Evolutionary conservation across 2,888 invertebrate species (phyloP).

Genomic region (Argynnis bischoffii): DNA sequence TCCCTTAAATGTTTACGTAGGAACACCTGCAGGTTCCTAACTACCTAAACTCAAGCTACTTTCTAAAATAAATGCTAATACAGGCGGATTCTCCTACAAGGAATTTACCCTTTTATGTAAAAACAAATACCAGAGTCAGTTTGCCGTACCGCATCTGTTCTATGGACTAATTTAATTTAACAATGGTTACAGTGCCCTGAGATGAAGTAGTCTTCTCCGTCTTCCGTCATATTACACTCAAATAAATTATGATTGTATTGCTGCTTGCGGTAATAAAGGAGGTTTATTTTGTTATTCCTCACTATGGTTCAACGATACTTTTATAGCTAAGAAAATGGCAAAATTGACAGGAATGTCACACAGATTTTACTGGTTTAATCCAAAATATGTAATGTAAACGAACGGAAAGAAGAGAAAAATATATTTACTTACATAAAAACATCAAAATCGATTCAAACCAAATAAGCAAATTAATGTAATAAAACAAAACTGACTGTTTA

Average conservation of each 20-base stretch:
- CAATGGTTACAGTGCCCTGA: conserved; percentile 35
- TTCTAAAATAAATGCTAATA: conserved; percentile 22
- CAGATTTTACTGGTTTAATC: too few species aligned
- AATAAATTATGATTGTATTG: conserved; percentile 35
- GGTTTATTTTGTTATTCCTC: conserved; percentile 14
- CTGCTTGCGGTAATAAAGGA: conserved; percentile 10
- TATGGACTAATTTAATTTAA: conserved; percentile 41
- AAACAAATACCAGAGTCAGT: conserved; percentile 39
- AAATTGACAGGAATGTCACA: conserved; percentile 1
- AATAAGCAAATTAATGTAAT: too few species aligned
- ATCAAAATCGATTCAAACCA: too few species aligned
- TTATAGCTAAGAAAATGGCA: conserved; percentile 13
- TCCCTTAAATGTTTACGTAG: too few species aligned
- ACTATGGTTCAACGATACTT: not conserved
- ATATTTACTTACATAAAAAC: too few species aligned
- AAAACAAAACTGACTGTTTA: too few species aligned
- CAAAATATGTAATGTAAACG: too few species aligned
- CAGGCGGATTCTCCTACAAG: conserved; percentile 11
- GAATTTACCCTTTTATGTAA: conserved; percentile 39
- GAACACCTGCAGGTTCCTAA: not conserved
- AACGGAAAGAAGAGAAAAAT: too few species aligned
- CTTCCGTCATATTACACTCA: conserved; percentile 33
- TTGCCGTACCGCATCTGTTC: conserved; percentile 38
- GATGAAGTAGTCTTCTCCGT: conserved; percentile 31
- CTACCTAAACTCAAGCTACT: conserved; percentile 4